phyloP scores from a whole-genome alignment of 2,888 invertebrate species.

The Hoplodrina blanda region DNA sequence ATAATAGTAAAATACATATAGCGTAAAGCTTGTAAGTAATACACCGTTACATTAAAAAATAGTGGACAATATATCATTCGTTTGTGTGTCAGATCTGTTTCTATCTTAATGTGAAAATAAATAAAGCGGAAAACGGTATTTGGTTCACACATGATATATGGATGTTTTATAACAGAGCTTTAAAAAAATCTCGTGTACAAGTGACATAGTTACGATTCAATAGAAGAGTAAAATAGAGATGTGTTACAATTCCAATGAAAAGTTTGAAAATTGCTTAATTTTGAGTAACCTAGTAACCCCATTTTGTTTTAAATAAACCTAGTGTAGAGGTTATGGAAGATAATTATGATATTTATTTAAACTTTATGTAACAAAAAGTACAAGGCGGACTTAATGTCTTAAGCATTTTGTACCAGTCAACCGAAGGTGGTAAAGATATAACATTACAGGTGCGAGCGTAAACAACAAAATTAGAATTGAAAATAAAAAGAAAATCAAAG shows the following conservation, averaged over 20 bases:
- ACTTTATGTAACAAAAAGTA: too few species aligned
- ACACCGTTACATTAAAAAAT: conserved; percentile 47
- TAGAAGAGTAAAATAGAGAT: not conserved
- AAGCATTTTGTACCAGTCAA: too few species aligned
- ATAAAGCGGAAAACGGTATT: conserved; percentile 30
- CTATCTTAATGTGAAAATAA: conserved; percentile 41
- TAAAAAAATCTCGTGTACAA: not conserved
- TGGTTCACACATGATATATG: conserved; percentile 31
- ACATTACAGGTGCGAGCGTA: too few species aligned
- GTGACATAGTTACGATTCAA: conserved; percentile 17
- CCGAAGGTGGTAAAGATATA: too few species aligned
- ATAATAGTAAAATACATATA: conserved; percentile 16
- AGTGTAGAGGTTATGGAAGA: too few species aligned
- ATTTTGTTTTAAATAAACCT: too few species aligned
- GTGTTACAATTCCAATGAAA: not conserved
- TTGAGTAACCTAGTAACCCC: too few species aligned
- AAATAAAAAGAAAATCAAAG: too few species aligned
- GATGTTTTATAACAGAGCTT: conserved; percentile 3
- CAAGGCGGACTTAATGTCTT: too few species aligned
- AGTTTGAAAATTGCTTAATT: too few species aligned
- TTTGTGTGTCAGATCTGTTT: conserved; percentile 39
- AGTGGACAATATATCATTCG: conserved; percentile 40
- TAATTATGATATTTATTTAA: not conserved
- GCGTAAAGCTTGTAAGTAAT: conserved; percentile 43
- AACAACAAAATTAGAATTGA: too few species aligned